Conservation (phyloP, 1,140 invertebrate genomes). For the Metaphire vulgaris region DNA sequence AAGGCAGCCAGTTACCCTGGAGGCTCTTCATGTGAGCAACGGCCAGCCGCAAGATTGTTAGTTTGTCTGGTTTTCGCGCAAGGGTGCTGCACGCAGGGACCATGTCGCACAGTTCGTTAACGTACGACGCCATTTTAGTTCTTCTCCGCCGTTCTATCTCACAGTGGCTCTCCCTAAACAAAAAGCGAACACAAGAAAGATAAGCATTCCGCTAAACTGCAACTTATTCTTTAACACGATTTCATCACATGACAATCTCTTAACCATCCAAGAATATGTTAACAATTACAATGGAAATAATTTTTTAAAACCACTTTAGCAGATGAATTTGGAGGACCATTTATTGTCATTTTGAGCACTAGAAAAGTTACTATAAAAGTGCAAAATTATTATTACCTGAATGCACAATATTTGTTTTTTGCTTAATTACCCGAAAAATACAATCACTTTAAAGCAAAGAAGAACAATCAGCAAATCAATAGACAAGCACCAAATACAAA, state of each 20-base stretch:
- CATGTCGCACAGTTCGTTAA: slow-evolving; percentile 99
- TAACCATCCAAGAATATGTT: neutral
- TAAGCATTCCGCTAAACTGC: neutral
- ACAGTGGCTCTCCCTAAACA: slow-evolving; percentile 87
- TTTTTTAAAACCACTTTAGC: neutral
- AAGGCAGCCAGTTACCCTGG: slow-evolving; percentile 61
- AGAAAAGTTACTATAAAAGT: neutral
- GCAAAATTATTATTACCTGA: too few relatives aligned
- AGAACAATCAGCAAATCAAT: too few relatives aligned
- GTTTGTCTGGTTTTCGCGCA: slow-evolving; percentile 95
- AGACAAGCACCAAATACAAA: too few relatives aligned
- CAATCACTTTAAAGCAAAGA: too few relatives aligned
- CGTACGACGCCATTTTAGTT: slow-evolving; percentile 99
- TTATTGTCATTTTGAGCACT: neutral
- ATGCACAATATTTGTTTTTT: too few relatives aligned
- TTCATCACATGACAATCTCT: neutral
- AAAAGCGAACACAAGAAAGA: neutral
- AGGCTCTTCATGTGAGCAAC: slow-evolving; percentile 98
- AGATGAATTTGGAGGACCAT: too few relatives aligned
- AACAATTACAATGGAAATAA: neutral
- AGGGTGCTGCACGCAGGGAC: slow-evolving; percentile 95
- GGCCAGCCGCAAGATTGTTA: slow-evolving; percentile 99
- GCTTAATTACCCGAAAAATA: too few relatives aligned
- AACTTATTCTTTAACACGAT: neutral
- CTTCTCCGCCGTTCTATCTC: slow-evolving; percentile 95